A percentile compares a stretch with the other conserved stretches of the same genome.
Conservation (phyloP, 2,113 vertebrate genomes). For the Sturnus vulgaris region DNA sequence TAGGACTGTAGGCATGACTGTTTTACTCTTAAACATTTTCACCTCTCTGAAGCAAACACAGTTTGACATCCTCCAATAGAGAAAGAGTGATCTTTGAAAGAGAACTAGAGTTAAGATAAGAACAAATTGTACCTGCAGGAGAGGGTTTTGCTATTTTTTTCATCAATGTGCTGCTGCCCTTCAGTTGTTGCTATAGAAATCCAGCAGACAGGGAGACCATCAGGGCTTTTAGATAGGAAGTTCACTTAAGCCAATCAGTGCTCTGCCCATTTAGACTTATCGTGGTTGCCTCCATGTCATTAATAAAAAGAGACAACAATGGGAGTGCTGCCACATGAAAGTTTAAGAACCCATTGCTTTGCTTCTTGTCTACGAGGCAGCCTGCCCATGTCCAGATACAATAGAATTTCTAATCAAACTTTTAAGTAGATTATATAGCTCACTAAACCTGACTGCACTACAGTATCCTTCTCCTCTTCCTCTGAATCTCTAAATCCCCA, state of each 20-base stretch:
- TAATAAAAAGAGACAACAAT: slow-evolving; percentile 8
- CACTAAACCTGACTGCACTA: not conserved
- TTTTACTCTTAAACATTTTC: not conserved
- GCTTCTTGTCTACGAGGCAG: not conserved
- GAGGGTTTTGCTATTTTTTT: not conserved
- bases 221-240: not conserved
- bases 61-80: not conserved
- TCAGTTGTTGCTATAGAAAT: slow-evolving; percentile 17
- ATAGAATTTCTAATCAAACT: slow-evolving; percentile 20
- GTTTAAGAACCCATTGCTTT: not conserved
- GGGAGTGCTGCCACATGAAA: not conserved
- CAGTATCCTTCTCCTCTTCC: not conserved
- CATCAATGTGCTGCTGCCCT: not conserved
- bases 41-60: not conserved
- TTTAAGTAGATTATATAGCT: slow-evolving; percentile 33
- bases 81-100: not conserved
- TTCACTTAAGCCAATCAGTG: not conserved
- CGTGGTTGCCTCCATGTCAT: not conserved
- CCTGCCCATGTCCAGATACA: not conserved
- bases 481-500: not conserved
- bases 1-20: not conserved
- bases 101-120: not conserved
- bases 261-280: not conserved
- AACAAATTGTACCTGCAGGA: not conserved
- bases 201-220: not conserved